Conservation (phyloP, 2,113 vertebrate genomes). For the Gavialis gangeticus region DNA sequence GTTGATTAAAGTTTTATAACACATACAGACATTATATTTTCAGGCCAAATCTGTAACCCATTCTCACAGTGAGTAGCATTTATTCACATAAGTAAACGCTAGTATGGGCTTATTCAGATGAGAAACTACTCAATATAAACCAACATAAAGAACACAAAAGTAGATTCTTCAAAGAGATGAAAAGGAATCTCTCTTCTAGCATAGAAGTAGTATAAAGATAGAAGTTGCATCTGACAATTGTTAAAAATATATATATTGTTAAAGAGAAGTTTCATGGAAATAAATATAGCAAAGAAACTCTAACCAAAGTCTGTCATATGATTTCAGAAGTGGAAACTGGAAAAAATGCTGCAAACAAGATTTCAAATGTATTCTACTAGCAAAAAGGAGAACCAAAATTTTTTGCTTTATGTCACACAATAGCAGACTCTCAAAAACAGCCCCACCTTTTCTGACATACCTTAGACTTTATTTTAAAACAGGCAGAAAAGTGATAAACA, state of each 20-base stretch:
- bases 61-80: neutral
- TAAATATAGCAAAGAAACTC: neutral
- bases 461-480: neutral
- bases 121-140: slow-evolving; percentile 22
- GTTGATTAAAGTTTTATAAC: neutral
- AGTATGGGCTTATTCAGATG: slow-evolving; percentile 52
- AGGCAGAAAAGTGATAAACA: neutral
- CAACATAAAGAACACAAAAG: neutral
- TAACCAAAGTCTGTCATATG: neutral
- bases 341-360: neutral
- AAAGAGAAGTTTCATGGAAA: neutral
- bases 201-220: neutral
- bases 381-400: slow-evolving; percentile 28
- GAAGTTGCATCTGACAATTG: neutral
- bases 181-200: neutral
- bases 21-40: neutral
- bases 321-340: slow-evolving; percentile 1
- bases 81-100: neutral
- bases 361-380: neutral
- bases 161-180: neutral
- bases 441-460: neutral
- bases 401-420: rapidly evolving
- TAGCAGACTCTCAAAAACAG: neutral
- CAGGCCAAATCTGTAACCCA: neutral
- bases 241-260: neutral